phyloP scores from a whole-genome alignment of 2,888 invertebrate species.

The Linnaemya tessellans region DNA sequence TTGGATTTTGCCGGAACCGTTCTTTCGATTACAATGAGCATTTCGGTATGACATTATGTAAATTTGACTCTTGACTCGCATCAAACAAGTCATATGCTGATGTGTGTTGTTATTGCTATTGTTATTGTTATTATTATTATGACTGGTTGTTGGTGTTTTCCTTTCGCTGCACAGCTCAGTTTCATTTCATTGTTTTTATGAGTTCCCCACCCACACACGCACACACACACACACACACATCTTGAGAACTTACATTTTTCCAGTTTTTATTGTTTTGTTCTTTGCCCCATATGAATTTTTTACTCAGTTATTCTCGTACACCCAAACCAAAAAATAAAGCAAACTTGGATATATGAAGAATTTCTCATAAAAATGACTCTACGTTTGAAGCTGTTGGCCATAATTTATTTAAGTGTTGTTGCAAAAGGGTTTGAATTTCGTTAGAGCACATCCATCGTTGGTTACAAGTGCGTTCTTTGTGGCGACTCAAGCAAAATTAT shows the following conservation, averaged over 20 bases:
- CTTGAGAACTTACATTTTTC: constrained; percentile 8
- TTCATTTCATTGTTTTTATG: constrained; percentile 25
- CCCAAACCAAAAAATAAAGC: background rate
- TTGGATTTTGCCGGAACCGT: constrained; percentile 27
- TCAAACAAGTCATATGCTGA: constrained; percentile 51
- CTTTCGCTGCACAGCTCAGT: constrained; percentile 53
- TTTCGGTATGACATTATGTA: constrained; percentile 8
- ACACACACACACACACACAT: background rate
- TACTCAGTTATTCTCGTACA: background rate
- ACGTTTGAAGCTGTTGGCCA: constrained; percentile 62
- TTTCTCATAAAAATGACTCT: constrained; percentile 55
- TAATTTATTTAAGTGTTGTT: constrained; percentile 70
- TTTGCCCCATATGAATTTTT: constrained; percentile 55
- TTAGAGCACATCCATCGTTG: constrained; percentile 59
- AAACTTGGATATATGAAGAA: constrained; percentile 7
- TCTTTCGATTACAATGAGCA: constrained; percentile 1
- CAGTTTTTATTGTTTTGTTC: constrained; percentile 32
- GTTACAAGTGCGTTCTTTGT: constrained; percentile 30
- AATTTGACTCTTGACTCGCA: constrained; percentile 50
- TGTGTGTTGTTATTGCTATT: constrained; percentile 43
- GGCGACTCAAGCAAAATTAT: constrained; percentile 12
- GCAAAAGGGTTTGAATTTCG: constrained; percentile 52
- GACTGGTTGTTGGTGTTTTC: constrained; percentile 61
- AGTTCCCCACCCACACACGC: background rate
- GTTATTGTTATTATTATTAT: constrained; percentile 47